Evolutionary conservation across 2,113 vertebrate genomes (phyloP).

Genomic region (Euleptes europaea): DNA sequence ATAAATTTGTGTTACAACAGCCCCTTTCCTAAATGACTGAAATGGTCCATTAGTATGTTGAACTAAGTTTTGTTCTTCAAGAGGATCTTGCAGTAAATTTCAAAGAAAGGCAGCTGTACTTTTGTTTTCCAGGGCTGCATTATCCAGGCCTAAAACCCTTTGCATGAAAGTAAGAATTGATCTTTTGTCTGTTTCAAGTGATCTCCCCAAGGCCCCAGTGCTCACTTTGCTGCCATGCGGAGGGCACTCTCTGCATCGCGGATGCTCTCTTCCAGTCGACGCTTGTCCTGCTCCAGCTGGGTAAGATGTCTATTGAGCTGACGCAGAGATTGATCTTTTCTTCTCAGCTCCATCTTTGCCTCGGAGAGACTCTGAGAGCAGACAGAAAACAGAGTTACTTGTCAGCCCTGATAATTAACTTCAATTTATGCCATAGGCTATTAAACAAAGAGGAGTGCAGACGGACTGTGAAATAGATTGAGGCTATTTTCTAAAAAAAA

Average conservation of each 20-base stretch:
- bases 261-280: constrained; percentile 86
- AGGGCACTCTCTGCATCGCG: constrained; percentile 87
- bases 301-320: constrained; percentile 90
- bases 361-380: constrained; percentile 83
- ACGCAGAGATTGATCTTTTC: constrained; percentile 92
- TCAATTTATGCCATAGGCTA: constrained; percentile 84
- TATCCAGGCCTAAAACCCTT: constrained; percentile 87
- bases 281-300: constrained; percentile 92
- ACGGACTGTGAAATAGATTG: constrained; percentile 73
- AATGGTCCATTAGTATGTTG: constrained; percentile 56
- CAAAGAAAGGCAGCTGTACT: constrained; percentile 89
- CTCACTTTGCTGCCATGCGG: constrained; percentile 90
- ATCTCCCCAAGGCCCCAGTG: constrained; percentile 84
- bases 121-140: constrained; percentile 86
- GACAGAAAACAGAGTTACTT: constrained; percentile 81
- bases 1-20: background rate
- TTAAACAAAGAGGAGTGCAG: constrained; percentile 79
- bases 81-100: constrained; percentile 84
- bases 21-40: constrained; percentile 33
- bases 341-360: constrained; percentile 86
- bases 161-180: constrained; percentile 93
- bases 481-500: constrained; percentile 60
- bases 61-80: constrained; percentile 68
- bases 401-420: constrained; percentile 84
- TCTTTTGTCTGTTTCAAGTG: constrained; percentile 96